These are phyloP conservation scores for Calliopsis andreniformis DNA, from an alignment of 1,140 invertebrate genomes.

Conservation along the genomic window DNA sequence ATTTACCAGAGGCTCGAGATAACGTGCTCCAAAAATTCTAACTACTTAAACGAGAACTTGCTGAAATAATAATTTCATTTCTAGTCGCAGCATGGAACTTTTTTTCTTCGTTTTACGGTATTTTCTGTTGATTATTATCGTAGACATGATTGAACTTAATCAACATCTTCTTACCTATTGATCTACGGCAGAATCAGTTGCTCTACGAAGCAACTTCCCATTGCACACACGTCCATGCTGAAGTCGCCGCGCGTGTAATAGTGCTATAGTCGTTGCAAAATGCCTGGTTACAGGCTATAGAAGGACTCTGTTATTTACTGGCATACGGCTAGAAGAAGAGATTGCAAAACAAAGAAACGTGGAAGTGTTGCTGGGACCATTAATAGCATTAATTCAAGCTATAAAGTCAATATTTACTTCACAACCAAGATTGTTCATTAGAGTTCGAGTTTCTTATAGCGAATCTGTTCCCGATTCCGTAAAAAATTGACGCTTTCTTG, in stretches of 20 bases:
- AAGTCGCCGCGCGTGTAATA: constrained; percentile 23
- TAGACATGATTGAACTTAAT: constrained; percentile 25
- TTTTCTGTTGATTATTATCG: background rate
- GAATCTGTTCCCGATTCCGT: background rate
- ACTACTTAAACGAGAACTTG: too few species aligned
- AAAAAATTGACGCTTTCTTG: background rate
- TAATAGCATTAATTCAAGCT: too few species aligned
- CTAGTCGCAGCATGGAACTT: too few species aligned
- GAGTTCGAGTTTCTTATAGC: too few species aligned
- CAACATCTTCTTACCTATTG: background rate
- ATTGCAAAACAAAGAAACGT: background rate
- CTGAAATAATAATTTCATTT: too few species aligned
- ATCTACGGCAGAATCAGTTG: background rate
- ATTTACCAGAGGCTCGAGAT: too few species aligned
- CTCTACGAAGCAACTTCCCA: constrained; percentile 6
- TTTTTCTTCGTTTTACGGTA: background rate
- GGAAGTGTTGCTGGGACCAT: background rate
- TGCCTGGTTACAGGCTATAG: background rate
- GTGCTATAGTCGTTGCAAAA: background rate
- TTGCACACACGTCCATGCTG: background rate
- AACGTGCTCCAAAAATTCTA: too few species aligned
- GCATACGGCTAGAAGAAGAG: background rate
- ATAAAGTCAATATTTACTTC: background rate
- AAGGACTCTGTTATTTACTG: background rate
- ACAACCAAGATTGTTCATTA: background rate